Conservation (phyloP, 2,797 vertebrate genomes). For the Catamblyrhynchus diadema region DNA sequence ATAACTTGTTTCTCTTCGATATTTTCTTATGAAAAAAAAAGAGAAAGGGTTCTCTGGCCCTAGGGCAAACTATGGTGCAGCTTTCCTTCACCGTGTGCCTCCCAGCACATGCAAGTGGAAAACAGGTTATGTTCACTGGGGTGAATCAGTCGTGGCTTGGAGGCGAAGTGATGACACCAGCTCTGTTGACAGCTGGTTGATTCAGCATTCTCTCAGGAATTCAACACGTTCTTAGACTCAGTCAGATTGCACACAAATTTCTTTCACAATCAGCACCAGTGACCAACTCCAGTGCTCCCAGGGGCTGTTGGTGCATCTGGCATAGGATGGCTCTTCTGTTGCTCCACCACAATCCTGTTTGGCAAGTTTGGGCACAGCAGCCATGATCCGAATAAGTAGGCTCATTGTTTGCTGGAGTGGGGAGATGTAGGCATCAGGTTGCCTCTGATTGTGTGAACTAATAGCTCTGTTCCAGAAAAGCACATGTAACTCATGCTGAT, state of each 20-base stretch:
- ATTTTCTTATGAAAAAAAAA: neutral
- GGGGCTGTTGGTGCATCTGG: neutral
- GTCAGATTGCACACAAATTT: neutral
- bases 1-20: neutral
- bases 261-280: neutral
- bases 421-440: neutral
- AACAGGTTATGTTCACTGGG: neutral
- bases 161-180: neutral
- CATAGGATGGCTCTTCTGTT: neutral
- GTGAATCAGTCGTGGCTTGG: neutral
- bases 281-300: neutral
- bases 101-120: neutral
- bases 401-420: constrained; percentile 23
- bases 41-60: neutral
- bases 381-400: neutral
- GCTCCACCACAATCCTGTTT: neutral
- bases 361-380: constrained; percentile 3
- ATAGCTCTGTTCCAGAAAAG: constrained; percentile 11
- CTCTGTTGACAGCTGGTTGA: constrained; percentile 6
- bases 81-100: neutral
- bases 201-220: neutral
- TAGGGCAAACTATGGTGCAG: neutral
- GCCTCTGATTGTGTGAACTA: constrained; percentile 20
- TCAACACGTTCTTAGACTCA: neutral
- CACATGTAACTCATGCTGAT: constrained; percentile 9